Conservation (phyloP, 2,888 invertebrate genomes). For the Lasius fuliginosus region DNA sequence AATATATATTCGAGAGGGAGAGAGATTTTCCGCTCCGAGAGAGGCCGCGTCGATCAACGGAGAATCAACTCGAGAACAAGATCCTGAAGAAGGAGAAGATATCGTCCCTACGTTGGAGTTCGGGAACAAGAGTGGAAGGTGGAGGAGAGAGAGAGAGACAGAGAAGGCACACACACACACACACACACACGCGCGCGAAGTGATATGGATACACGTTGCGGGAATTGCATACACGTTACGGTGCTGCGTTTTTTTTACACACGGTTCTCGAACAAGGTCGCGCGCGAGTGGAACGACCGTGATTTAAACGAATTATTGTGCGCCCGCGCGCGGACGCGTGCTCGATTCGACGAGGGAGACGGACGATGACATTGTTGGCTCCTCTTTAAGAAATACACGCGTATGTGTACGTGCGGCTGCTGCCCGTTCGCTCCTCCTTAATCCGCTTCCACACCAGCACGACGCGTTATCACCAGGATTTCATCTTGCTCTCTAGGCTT, state of each 20-base stretch:
- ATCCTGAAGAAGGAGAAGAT: too few species aligned
- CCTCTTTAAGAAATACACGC: not conserved
- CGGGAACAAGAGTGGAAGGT: not conserved
- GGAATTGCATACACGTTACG: not conserved
- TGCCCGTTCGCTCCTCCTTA: too few species aligned
- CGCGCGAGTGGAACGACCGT: conserved; percentile 34
- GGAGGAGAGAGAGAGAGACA: too few species aligned
- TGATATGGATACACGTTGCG: not conserved
- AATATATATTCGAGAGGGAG: too few species aligned
- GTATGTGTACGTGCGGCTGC: not conserved
- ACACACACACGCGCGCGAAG: not conserved
- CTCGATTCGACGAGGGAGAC: not conserved
- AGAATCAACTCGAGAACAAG: not conserved
- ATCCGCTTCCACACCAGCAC: not conserved
- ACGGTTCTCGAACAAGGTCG: not conserved
- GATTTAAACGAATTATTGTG: conserved; percentile 38
- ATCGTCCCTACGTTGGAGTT: not conserved
- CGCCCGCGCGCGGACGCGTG: not conserved
- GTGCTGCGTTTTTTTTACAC: conserved; percentile 15
- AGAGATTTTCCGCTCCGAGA: too few species aligned
- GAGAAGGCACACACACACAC: not conserved
- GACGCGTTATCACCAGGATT: conserved; percentile 1
- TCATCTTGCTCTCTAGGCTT: not conserved
- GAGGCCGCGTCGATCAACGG: not conserved
- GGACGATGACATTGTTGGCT: not conserved